Evolutionary conservation across 2,797 vertebrate species (phyloP), one percentile per base, ranked within the genome.

Genomic region (Oceanodroma leucorhoa): DNA sequence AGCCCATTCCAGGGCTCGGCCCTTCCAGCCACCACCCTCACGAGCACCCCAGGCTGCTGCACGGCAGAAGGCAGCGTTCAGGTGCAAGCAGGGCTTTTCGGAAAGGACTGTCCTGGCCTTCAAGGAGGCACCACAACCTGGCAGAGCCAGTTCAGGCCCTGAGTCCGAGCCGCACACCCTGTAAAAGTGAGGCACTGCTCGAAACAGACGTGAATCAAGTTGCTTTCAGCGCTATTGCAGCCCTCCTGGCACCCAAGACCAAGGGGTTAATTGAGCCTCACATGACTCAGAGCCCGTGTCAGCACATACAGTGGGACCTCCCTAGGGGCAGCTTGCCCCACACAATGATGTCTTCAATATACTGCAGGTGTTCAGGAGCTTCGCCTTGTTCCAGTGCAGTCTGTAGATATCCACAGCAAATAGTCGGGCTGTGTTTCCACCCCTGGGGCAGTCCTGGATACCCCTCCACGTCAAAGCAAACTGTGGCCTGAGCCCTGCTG

Each of bases 391-490:
- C 26, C 76, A 43, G 48, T 36, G 40, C n/a, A 45, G 26, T 45
- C 24, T 54, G 50, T 40, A 54, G 11, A 0, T 2, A 27, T 61
- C 58, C 36, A 21, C n/a, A 5, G 32, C 34, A 73, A 85, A 43
- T 29, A 55, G 13, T 3, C 26, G 55, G 40, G 60, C 55, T 26
- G 32, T 38, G 43, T 53, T 86, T 64, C 27, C 10, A 60, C 26
- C 22, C 16, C 22, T 16, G 10, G 7, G 24, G 11, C 5, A 0
- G 32, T 11, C 0, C 32, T 48, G 1, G 0, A 22, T 22, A 29
- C 10, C 11, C 10, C 36, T 34, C 22, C 22, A 24, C 0, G 23
- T 20, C 7, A 60, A 70, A 60, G 45, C 26, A 50, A 69, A 20
- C 29, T 38, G n/a, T 55, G 38, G 29, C 43, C 43, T 54, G 43